A percentile compares a stretch with the other conserved stretches of the same genome.
Conservation (phyloP, 35 echinoderm and acorn worm genomes). For the Amphiura filiformis region DNA sequence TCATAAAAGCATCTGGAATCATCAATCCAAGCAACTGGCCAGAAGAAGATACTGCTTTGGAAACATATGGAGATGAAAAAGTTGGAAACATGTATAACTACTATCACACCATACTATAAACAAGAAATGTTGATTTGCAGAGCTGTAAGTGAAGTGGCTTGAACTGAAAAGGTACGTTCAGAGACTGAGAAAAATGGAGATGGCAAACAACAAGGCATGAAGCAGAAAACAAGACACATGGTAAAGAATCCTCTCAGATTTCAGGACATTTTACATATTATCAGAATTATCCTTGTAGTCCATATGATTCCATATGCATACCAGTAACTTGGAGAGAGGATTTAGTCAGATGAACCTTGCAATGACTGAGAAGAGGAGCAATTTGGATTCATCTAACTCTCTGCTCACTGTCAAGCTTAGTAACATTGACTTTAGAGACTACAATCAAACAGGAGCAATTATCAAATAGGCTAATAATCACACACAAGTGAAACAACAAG, state of each 20-base stretch:
- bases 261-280: neutral
- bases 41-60: neutral
- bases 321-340: neutral
- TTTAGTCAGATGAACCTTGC: neutral
- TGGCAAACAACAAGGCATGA: neutral
- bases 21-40: neutral
- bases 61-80: neutral
- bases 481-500: too few species aligned
- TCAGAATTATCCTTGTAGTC: neutral
- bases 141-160: neutral
- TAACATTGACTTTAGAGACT: too few species aligned
- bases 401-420: neutral
- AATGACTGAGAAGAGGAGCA: neutral
- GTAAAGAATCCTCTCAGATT: neutral
- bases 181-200: neutral
- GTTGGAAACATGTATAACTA: neutral
- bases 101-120: neutral
- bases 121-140: neutral
- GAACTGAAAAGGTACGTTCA: neutral
- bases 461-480: too few species aligned
- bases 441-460: too few species aligned
- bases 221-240: neutral
- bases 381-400: neutral
- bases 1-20: neutral
- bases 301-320: neutral